A percentile compares a stretch with the other conserved stretches of the same genome.
phyloP scores from a whole-genome alignment of 2,113 vertebrate species.

The Mormyrus lacerda region DNA sequence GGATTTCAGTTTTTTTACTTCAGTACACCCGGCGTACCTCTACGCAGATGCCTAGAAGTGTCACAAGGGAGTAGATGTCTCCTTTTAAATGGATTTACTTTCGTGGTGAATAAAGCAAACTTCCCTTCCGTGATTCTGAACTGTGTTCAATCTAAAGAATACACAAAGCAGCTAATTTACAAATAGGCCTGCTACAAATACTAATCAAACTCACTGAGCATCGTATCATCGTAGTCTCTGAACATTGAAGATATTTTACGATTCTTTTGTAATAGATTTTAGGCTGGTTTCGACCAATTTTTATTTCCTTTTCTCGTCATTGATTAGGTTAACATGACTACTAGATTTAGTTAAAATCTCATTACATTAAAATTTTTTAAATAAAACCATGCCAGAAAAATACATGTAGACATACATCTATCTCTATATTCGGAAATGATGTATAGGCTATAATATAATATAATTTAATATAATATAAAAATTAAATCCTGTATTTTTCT shows the following conservation, averaged over 20 bases:
- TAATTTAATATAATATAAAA: neutral
- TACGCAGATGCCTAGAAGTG: neutral
- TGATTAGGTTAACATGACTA: neutral
- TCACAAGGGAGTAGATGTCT: neutral
- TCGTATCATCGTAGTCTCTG: neutral
- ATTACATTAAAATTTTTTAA: neutral
- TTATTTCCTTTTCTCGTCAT: neutral
- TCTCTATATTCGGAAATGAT: neutral
- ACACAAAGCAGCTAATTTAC: neutral
- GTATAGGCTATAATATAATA: neutral
- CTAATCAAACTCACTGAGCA: neutral
- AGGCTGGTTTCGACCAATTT: neutral
- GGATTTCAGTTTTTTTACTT: slow-evolving; percentile 43
- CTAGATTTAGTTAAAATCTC: neutral
- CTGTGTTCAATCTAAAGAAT: neutral
- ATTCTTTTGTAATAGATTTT: neutral
- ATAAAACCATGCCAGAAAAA: neutral
- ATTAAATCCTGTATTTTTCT: neutral
- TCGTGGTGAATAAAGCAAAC: neutral
- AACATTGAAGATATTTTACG: neutral
- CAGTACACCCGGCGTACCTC: slow-evolving; percentile 46
- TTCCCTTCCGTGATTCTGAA: neutral
- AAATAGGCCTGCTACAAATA: neutral
- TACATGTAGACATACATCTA: neutral
- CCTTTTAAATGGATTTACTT: neutral